These are phyloP conservation scores for Orycteropus afer DNA, from an alignment of 2,113 vertebrate species.

Conservation along the genomic window DNA sequence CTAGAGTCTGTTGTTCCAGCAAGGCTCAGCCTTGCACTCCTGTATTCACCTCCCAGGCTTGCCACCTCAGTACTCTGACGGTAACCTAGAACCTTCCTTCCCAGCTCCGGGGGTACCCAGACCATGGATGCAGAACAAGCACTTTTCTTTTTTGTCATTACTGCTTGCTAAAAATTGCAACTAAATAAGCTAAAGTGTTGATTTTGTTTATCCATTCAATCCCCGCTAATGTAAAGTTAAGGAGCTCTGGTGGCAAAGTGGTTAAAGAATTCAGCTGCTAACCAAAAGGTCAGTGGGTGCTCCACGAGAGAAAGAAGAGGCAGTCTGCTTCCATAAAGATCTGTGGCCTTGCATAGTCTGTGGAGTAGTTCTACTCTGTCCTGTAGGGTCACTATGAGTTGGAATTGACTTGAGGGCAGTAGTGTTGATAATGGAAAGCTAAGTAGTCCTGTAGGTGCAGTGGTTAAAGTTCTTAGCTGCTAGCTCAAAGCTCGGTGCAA, in stretches of 20 bases:
- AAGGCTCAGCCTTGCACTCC: conserved; percentile 78
- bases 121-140: accelerated
- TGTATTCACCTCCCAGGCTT: conserved; percentile 78
- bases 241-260: too few species aligned
- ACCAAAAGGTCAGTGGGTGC: too few species aligned
- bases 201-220: not conserved
- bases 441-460: too few species aligned
- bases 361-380: too few species aligned
- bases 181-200: not conserved
- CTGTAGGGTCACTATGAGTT: too few species aligned
- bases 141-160: not conserved
- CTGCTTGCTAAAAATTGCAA: not conserved
- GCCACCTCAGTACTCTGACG: conserved; percentile 74
- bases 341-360: too few species aligned
- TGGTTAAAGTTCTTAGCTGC: too few species aligned
- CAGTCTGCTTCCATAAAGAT: not conserved
- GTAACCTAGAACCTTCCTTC: not conserved
- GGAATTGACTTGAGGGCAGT: too few species aligned
- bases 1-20: conserved; percentile 76
- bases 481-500: not conserved
- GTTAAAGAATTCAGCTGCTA: too few species aligned
- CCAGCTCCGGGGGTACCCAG: not conserved
- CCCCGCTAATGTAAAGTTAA: not conserved
- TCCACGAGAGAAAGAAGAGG: not conserved
- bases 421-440: not conserved